Evolutionary conservation across 2,113 vertebrate species (phyloP).

Genomic region (Triplophysa tibetana): DNA sequence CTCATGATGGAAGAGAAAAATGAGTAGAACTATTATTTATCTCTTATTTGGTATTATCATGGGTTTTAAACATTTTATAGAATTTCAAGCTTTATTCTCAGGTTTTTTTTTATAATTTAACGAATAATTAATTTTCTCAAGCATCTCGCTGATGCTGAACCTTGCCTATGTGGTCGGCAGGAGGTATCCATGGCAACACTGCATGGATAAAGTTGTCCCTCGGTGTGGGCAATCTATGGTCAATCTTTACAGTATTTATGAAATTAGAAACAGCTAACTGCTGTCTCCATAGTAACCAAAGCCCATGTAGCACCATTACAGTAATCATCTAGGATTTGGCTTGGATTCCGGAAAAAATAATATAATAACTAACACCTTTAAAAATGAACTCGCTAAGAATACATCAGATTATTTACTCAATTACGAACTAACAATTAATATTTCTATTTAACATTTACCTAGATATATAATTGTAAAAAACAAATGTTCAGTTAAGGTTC

Average conservation of each 20-base stretch:
- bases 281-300: conserved; percentile 58
- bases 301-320: conserved; percentile 35
- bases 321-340: not conserved
- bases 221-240: conserved; percentile 51
- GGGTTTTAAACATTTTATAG: not conserved
- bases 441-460: no score
- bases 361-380: not conserved
- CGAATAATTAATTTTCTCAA: not conserved
- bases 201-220: conserved; percentile 50
- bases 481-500: no score
- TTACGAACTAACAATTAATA: no score
- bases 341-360: not conserved
- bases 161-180: not conserved
- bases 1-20: not conserved
- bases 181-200: conserved; percentile 62
- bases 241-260: conserved; percentile 58
- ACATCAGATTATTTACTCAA: no score
- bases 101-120: not conserved
- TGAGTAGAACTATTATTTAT: not conserved
- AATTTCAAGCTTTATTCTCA: not conserved
- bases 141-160: not conserved
- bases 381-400: not conserved
- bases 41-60: not conserved
- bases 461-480: no score
- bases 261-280: conserved; percentile 53